Percentiles rank a stretch among this genome's conserved stretches.
Evolutionary conservation across 2,888 invertebrate genomes (phyloP).

Genomic region (Myopa testacea): DNA sequence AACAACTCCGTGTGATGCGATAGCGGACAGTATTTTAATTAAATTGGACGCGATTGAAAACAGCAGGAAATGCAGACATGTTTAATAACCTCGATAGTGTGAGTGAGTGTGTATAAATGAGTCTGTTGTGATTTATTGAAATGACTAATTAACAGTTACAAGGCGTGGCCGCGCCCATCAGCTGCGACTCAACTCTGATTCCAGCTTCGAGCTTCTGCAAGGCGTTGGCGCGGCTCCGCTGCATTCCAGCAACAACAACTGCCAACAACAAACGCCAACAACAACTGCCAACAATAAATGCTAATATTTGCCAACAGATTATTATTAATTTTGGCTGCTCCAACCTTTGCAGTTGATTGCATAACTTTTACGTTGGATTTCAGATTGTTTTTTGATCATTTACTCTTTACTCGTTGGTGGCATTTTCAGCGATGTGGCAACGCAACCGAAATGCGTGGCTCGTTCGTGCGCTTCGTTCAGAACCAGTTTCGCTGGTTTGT

Average conservation of each 20-base stretch:
- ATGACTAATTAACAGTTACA: no score
- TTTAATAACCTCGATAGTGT: background rate
- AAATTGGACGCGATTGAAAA: background rate
- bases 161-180: no score
- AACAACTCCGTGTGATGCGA: no score
- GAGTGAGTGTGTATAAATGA: background rate
- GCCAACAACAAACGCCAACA: no score
- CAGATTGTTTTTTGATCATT: background rate
- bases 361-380: background rate
- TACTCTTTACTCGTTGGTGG: background rate
- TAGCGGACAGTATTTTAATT: no score
- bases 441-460: conserved; percentile 7
- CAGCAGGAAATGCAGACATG: conserved; percentile 6
- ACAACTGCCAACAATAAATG: no score
- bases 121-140: no score
- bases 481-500: conserved; percentile 7
- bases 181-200: no score
- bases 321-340: background rate
- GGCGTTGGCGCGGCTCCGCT: no score
- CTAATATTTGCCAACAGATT: no score
- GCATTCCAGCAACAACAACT: no score
- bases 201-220: no score
- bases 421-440: conserved; percentile 10
- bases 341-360: background rate
- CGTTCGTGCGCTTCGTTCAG: background rate